Evolutionary conservation across 2,113 vertebrate species (phyloP).

Genomic region (Rhadina sibilatrix): DNA sequence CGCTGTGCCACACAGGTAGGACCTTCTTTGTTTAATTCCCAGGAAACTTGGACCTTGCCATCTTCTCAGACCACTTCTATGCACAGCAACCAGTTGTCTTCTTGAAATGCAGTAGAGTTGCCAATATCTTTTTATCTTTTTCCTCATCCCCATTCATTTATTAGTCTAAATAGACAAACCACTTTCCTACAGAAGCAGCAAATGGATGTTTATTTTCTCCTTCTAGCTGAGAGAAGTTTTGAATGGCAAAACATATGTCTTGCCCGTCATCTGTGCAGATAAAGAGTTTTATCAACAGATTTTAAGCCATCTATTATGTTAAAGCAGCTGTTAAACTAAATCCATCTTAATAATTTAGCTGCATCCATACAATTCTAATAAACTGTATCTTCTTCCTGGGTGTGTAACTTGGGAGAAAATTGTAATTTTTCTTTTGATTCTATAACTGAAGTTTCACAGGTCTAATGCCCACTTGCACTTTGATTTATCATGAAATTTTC

Average conservation of each 20-base stretch:
- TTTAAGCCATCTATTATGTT: not conserved
- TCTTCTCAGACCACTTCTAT: not conserved
- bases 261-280: not conserved
- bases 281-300: not conserved
- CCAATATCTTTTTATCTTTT: not conserved
- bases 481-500: not conserved
- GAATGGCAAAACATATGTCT: not conserved
- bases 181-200: not conserved
- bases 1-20: not conserved
- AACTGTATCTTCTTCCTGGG: not conserved
- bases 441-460: not conserved
- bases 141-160: not conserved
- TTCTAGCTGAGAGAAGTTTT: not conserved
- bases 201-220: not conserved
- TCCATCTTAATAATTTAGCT: not conserved
- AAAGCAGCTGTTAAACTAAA: not conserved
- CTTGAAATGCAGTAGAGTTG: not conserved
- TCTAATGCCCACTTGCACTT: not conserved
- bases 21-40: not conserved
- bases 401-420: not conserved
- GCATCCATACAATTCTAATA: not conserved
- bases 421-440: not conserved
- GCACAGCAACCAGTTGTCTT: not conserved
- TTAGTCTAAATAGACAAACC: not conserved
- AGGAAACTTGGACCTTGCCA: not conserved